Conservation (phyloP, 2,113 vertebrate species). For the Oncorhynchus nerka region DNA sequence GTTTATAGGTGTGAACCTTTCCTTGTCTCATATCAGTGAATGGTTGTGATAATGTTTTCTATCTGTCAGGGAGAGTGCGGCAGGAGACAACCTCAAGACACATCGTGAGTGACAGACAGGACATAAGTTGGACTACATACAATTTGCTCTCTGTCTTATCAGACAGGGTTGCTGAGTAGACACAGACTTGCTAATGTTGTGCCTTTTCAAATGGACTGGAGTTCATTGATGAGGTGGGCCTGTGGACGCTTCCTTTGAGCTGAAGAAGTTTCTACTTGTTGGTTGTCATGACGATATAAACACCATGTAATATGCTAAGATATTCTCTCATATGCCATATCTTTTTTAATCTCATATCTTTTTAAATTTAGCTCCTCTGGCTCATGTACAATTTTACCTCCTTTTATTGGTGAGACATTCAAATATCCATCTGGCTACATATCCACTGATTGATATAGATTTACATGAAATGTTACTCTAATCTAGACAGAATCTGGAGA, state of each 20-base stretch:
- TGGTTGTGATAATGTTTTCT: neutral
- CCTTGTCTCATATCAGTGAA: neutral
- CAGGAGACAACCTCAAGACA: conserved; percentile 62
- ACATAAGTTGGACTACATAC: neutral
- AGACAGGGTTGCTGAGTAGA: neutral
- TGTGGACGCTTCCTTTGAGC: neutral
- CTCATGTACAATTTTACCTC: neutral
- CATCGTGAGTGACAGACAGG: conserved; percentile 64
- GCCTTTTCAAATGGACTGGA: neutral
- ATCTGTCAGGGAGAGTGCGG: conserved; percentile 63
- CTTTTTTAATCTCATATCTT: neutral
- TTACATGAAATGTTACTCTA: neutral
- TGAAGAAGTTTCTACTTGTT: neutral
- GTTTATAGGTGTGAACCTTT: neutral
- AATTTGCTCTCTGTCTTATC: neutral
- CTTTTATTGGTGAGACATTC: neutral
- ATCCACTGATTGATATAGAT: neutral
- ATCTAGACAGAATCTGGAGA: neutral
- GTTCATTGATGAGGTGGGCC: neutral
- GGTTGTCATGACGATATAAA: neutral
- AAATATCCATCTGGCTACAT: neutral
- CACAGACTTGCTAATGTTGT: neutral
- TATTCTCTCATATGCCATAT: too few species aligned
- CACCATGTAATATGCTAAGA: neutral
- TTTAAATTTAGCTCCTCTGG: neutral